phyloP scores from a whole-genome alignment of 2,888 invertebrate genomes.

The Amphipoea lucens region DNA sequence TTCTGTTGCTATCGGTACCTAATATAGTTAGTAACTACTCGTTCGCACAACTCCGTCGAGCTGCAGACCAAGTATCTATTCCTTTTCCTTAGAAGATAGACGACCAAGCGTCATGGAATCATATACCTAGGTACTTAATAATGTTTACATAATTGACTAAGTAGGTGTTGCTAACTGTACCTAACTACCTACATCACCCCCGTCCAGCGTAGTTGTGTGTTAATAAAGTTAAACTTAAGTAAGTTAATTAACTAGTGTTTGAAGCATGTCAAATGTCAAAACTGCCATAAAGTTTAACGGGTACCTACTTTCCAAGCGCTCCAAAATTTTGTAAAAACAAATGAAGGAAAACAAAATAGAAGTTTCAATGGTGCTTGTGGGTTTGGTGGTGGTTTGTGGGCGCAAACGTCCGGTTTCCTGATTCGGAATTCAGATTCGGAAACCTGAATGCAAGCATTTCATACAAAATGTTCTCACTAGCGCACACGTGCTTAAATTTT shows the following conservation, averaged over 20 bases:
- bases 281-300: neutral
- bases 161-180: neutral
- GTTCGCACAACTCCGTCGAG: neutral
- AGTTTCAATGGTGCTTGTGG: neutral
- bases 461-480: too few species aligned
- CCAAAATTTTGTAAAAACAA: neutral
- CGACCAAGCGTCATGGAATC: neutral
- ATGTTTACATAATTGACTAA: neutral
- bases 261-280: neutral
- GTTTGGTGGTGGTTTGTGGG: too few species aligned
- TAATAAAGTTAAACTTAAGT: neutral
- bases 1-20: neutral
- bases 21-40: neutral
- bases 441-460: too few species aligned
- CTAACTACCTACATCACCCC: neutral
- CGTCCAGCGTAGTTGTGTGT: neutral
- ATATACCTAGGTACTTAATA: neutral
- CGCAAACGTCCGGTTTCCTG: too few species aligned
- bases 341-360: neutral
- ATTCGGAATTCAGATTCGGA: too few species aligned
- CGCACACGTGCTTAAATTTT: too few species aligned
- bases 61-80: neutral
- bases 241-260: constrained; percentile 15
- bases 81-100: neutral
- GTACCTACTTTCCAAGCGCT: neutral